These are phyloP conservation scores for Ommatoiulus sabulosus DNA, from an alignment of 2,888 invertebrate genomes.

Conservation along the genomic window DNA sequence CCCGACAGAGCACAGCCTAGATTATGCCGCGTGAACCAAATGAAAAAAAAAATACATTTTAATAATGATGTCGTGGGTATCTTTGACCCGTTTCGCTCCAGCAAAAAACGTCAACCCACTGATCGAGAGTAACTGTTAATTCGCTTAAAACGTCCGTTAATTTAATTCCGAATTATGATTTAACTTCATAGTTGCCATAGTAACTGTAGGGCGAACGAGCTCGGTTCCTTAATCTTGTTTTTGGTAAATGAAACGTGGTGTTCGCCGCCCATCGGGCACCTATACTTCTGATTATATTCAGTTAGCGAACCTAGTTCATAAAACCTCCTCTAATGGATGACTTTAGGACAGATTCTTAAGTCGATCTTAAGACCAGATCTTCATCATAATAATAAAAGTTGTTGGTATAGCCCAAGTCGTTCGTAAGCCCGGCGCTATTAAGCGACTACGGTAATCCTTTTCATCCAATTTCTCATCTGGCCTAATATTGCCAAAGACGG, in stretches of 20 bases:
- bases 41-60: not conserved
- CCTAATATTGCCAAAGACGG: not conserved
- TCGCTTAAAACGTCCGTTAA: not conserved
- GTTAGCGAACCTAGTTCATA: not conserved
- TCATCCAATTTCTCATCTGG: constrained; percentile 17
- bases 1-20: not conserved
- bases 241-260: constrained; percentile 11
- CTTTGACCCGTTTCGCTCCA: not conserved
- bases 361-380: not conserved
- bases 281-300: not conserved
- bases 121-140: not conserved
- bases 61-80: not conserved
- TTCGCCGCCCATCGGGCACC: not conserved
- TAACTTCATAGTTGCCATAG: not conserved
- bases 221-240: constrained; percentile 8
- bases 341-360: not conserved
- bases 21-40: not conserved
- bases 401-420: not conserved
- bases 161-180: constrained; percentile 14
- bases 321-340: not conserved
- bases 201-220: not conserved
- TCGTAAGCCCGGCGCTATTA: not conserved
- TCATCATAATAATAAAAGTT: not conserved
- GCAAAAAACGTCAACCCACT: not conserved
- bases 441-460: not conserved